Evolutionary conservation across 2,888 invertebrate species (phyloP).

Genomic region (Cantharis flavilabris): DNA sequence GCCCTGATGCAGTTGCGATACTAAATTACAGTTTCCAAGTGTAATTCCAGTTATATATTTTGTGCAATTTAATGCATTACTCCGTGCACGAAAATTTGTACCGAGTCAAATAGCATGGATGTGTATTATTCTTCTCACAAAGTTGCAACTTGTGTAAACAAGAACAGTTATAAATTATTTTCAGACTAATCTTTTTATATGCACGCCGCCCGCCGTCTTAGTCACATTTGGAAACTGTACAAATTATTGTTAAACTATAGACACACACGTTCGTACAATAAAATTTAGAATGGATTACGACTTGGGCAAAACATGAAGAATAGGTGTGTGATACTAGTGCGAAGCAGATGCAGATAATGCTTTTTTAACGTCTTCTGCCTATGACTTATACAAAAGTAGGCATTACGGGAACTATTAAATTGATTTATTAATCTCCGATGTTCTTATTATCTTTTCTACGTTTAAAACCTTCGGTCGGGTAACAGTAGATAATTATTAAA

Average conservation of each 20-base stretch:
- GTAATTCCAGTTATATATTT: neutral
- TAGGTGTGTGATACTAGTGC: slow-evolving; percentile 8
- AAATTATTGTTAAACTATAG: neutral
- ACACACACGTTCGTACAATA: neutral
- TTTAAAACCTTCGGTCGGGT: neutral
- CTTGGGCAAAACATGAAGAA: slow-evolving; percentile 10
- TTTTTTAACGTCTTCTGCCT: slow-evolving; percentile 20
- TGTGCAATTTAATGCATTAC: neutral
- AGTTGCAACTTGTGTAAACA: neutral
- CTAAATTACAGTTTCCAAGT: neutral
- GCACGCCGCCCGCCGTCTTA: no score
- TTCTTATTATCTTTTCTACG: slow-evolving; percentile 34
- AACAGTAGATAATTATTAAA: neutral
- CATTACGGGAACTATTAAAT: slow-evolving; percentile 38
- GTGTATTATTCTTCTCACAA: neutral
- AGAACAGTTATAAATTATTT: neutral
- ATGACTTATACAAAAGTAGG: slow-evolving; percentile 26
- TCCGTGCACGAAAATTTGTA: neutral
- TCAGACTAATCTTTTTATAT: neutral
- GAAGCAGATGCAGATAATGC: slow-evolving; percentile 23
- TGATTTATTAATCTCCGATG: slow-evolving; percentile 41
- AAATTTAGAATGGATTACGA: slow-evolving; percentile 2
- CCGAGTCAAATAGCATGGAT: neutral
- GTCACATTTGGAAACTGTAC: neutral
- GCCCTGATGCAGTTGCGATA: no score